These are phyloP conservation scores for Strigamia transsilvanica DNA, from an alignment of 2,888 invertebrate genomes.

Conservation along the genomic window DNA sequence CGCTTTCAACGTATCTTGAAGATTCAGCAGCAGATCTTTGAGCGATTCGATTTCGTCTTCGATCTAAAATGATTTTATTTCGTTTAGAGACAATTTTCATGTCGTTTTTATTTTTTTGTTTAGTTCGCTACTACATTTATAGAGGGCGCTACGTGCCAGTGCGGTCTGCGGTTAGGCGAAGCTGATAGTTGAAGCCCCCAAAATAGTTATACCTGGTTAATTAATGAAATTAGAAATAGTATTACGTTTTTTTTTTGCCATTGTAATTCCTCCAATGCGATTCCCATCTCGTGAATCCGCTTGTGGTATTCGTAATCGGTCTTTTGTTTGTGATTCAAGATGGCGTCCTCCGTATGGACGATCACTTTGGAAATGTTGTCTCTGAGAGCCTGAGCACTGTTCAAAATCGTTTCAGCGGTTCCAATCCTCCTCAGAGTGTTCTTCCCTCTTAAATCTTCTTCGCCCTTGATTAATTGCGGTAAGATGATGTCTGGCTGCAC, in stretches of 20 bases:
- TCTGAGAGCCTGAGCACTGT: constrained; percentile 78
- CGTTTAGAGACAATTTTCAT: too few relatives aligned
- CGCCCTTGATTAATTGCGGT: constrained; percentile 72
- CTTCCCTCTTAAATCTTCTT: constrained; percentile 84
- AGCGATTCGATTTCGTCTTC: neutral
- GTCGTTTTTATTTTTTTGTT: too few relatives aligned
- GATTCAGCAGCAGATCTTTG: neutral
- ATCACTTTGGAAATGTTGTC: constrained; percentile 80
- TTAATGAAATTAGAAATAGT: neutral
- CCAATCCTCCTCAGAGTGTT: constrained; percentile 78
- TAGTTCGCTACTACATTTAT: too few relatives aligned
- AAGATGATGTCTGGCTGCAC: constrained; percentile 81
- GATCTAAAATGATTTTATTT: neutral
- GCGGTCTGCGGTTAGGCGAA: too few relatives aligned
- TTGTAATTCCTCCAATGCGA: constrained; percentile 83
- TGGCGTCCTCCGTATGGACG: constrained; percentile 79
- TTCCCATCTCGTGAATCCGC: constrained; percentile 85
- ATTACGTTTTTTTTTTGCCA: constrained; percentile 79
- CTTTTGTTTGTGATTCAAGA: constrained; percentile 81
- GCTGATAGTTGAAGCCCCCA: too few relatives aligned
- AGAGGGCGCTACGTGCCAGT: too few relatives aligned
- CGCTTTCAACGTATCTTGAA: neutral
- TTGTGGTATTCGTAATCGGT: constrained; percentile 86
- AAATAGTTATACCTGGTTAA: too few relatives aligned
- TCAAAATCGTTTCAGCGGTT: constrained; percentile 80